Base-by-base conservation (phyloP, 2,888 invertebrate species). In the Watsonalla cultraria region DNA sequence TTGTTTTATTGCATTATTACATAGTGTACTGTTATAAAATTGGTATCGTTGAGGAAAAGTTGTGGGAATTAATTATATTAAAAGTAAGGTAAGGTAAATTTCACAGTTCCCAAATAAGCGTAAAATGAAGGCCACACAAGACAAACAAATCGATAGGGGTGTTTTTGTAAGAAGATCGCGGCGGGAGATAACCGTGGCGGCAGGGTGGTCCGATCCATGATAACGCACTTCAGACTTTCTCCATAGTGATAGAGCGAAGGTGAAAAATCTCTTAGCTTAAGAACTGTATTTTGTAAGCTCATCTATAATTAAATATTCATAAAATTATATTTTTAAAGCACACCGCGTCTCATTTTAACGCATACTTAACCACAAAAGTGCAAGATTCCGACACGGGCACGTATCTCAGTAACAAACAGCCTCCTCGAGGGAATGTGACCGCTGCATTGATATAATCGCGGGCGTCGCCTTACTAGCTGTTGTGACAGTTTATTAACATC, bases 71-170 rank as follows among this genome's bases (percentile, higher is more conserved):
- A 35, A 15, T 39, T 37, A 7, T n/a, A 52, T 52, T 46, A 51
- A 46, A 52, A 60, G 37, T 24, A 47, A 54, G 54, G 52, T 60
- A 56, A 54, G 52, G 53, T 63, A 60, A 60, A 74, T 74, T 78
- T 76, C 74, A 77, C 72, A 73, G 72, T 64, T 61, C 60, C 64
- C 24, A 24, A 67, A 78, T 72, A 60, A 76, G 78, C 82, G 81
- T 86, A 72, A 82, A 86, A 82, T 80, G 72, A 81, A 78, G 86
- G 84, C 88, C 84, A 86, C 86, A 86, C 83, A 83, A 79, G 81
- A 75, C 76, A 84, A 84, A 84, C 72, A 80, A 75, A 82, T 82
- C 80, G 75, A 81, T 81, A 72, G 74, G 76, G 78, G 80, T 77
- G 81, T 84, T 87, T 86, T 87, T 86, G 70, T 84, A 61, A 59